Base-by-base conservation (phyloP, 2,888 invertebrate species). In the Steromphala cineraria region DNA sequence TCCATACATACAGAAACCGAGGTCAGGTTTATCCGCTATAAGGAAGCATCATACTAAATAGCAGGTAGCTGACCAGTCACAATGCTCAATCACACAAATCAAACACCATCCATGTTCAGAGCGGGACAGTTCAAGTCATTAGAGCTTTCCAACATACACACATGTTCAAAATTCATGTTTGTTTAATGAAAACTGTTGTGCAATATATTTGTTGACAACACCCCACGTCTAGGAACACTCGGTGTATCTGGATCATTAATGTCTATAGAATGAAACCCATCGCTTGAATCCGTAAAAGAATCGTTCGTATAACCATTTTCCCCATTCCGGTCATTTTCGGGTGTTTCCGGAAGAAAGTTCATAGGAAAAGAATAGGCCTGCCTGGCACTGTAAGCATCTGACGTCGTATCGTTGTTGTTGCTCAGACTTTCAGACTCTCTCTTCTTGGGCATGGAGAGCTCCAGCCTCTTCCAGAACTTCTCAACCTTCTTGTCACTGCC, bases 381-480 rank as follows among this genome's bases (percentile, higher is more conserved):
- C 31, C 36, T 36, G 36, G 36, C 10, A 19, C 4, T 31, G 19
- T 71, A 24, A 17, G 10, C 71, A n/a, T n/a, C 36, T 17, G 71
- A 71, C 36, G 71, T 19, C 40, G 15, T 19, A 8, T 5, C 71
- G 21, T 56, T 56, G 40, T 36, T 36, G 2, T 40, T 71, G 4
- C 71, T 19, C 2, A 36, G n/a, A 36, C 36, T 56, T 21, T 46
- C 13, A 31, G 10, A 8, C 13, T 80, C 83, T 81, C 85, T 87
- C 80, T 86, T 88, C 80, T 90, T 90, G 17, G 90, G 90, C 85
- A 90, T 85, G 5, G 88, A 87, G 46, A 89, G 80, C 75, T 86
- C 83, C 31, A 90, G 79, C 31, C 87, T 80, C 77, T 88, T 89
- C 90, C 90, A 90, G 81, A 90, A 90, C 80, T 86, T 88, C 1